These are phyloP conservation scores for Chrysaora quinquecirrha DNA, from an alignment of 30 jellyfish, hydroid and myxozoan genomes.

Conservation along the genomic window DNA sequence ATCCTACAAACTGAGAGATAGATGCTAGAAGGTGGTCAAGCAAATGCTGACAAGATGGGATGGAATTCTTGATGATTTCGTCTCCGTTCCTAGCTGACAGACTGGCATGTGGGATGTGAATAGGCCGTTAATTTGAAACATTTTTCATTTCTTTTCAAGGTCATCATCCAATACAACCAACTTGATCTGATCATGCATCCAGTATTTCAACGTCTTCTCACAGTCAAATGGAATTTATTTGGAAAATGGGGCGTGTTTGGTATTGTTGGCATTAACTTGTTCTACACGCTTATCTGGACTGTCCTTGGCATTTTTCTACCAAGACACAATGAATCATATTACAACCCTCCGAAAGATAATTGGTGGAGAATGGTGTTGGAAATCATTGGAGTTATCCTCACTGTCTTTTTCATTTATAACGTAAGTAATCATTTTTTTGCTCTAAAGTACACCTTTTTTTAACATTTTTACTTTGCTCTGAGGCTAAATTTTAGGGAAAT, in stretches of 20 bases:
- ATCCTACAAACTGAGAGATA: too few relatives aligned
- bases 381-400: constrained; percentile 78
- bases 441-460: too few relatives aligned
- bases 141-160: too few relatives aligned
- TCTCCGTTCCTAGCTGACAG: too few relatives aligned
- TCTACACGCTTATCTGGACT: constrained; percentile 97
- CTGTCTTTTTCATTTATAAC: constrained; percentile 76
- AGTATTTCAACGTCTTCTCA: constrained; percentile 88
- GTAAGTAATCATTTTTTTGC: too few relatives aligned
- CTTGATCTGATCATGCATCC: constrained; percentile 96
- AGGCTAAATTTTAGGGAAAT: too few relatives aligned
- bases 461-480: too few relatives aligned
- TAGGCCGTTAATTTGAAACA: too few relatives aligned
- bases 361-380: constrained; percentile 97
- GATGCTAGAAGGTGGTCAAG: too few relatives aligned
- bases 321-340: constrained; percentile 72
- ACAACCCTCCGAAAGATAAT: constrained; percentile 56
- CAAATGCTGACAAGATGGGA: too few relatives aligned
- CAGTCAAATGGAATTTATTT: constrained; percentile 90
- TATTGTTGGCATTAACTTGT: constrained; percentile 64
- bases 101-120: too few relatives aligned
- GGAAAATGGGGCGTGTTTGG: constrained; percentile 86
- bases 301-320: constrained; percentile 89
- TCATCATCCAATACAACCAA: constrained; percentile 89
- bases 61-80: too few relatives aligned